phyloP scores from a whole-genome alignment of 2,888 invertebrate genomes.

The Coleophora flavipennella region DNA sequence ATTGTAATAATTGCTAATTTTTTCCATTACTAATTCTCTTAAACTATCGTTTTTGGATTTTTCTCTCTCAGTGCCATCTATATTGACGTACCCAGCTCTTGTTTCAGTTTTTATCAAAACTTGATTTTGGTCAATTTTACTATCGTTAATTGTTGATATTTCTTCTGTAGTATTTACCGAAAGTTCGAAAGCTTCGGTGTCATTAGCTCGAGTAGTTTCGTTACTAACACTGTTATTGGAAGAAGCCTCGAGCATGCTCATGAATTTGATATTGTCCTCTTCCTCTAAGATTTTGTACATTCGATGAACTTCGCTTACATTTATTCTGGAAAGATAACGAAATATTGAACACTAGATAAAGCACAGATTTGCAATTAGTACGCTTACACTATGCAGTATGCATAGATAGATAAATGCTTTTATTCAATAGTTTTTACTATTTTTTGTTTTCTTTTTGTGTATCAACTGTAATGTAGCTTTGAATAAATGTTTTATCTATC shows the following conservation, averaged over 20 bases:
- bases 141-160: conserved; percentile 12
- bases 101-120: conserved; percentile 61
- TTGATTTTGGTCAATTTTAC: conserved; percentile 31
- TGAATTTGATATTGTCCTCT: conserved; percentile 59
- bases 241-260: conserved; percentile 50
- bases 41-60: conserved; percentile 43
- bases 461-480: no score
- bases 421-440: no score
- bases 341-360: conserved; percentile 3
- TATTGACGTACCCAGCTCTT: conserved; percentile 56
- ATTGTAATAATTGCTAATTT: conserved; percentile 40
- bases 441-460: no score
- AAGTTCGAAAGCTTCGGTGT: not conserved
- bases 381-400: no score
- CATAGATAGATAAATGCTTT: no score
- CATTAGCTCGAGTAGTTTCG: not conserved
- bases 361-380: no score
- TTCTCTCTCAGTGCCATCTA: conserved; percentile 59
- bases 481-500: no score
- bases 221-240: conserved; percentile 23
- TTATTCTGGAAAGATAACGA: conserved; percentile 42
- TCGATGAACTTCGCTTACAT: conserved; percentile 62
- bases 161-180: conserved; percentile 8
- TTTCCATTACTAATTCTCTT: conserved; percentile 47
- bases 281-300: conserved; percentile 63